Evolutionary conservation across 1,140 invertebrate species (phyloP), one percentile per base, ranked within the genome.

Genomic region (Saxidomus purpurata): DNA sequence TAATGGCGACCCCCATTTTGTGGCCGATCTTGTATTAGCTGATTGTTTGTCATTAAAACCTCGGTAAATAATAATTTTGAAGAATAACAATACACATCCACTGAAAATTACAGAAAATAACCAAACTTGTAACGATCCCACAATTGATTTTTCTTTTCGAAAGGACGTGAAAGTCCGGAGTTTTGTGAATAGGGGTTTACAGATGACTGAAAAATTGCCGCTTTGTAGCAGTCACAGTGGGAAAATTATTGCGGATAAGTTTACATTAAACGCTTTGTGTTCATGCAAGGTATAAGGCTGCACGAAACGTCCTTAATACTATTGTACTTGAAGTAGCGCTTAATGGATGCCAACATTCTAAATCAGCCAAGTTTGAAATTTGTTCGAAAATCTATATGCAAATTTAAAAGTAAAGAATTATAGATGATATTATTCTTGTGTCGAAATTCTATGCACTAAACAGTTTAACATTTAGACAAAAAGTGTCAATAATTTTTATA

Each of bases 261-360:
- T 79, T 79, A 79, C 76, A 79, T 79, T 79, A 79, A 79, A 52
- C 36, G 76, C 76, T 52, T 79, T 79, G 76, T 79, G 22, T 55
- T 47, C 43, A 49, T 79, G 76, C 76, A 59, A 79, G 49, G 49
- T 55, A 79, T 31, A 52, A 55, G 17, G 1, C 31, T 52, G 67
- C 67, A 71, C 34, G 34, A 40, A 71, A 71, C 17, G 34, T 71
- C 25, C 67, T 40, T 15, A 38, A 38, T 15, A 2, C 67, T n/a
- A 71, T 71, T 71, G 67, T 71, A 40, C 34, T 3, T 71, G 17
- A 71, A 71, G 67, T 71, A n/a, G 11, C 34, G 67, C 19, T 71
- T 71, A 71, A 71, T 71, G 34, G 67, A n/a, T 38, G 67, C 67
- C 4, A 71, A 71, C 67, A 71, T 71, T 67, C 28, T 4, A 59